Evolutionary conservation across 1,140 invertebrate genomes (phyloP), one percentile per base, ranked within the genome.

Genomic region (Hylaeus anthracinus): DNA sequence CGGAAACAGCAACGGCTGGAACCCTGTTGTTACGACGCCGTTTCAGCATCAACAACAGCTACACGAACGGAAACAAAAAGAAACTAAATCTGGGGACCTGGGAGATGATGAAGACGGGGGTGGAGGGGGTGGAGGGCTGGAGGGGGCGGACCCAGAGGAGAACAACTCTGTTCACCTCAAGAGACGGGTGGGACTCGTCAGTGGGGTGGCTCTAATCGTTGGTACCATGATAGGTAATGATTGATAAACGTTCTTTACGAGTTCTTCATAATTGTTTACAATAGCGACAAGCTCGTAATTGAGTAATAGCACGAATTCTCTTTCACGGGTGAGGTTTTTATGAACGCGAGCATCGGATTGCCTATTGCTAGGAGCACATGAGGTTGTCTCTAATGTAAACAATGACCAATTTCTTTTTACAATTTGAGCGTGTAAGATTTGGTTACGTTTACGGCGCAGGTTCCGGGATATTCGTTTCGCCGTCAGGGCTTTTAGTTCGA

Each of bases 391-490:
- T 6, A 48, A 48, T 26, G 26, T 26, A 26, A 26, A 26, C 26
- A 26, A 26, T 26, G 26, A 26, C 26, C 26, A 45, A 45, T 45
- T 45, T 45, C 43, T 45, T 5, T 2, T 45, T 45, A 5, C 3
- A 45, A 45, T 45, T 45, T 45, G 43, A 45, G 3, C 5, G 3
- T 5, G 39, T 15, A 64, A 64, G 12, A 26, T 64, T 41, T 63
- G 9, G 3, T 10, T 26, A 12, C 60, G 37, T 64, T 14, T 64
- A 0, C 5, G 65, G 39, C n/a, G 55, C 15, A 79, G 97, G 98
- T 89, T 98, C 98, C 93, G 98, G 98, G 95, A 99, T 99, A 94
- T 99, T 99, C 95, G 98, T 99, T 92, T 99, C 98, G 92, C 98
- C 98, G 88, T 98, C 98, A 93, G 98, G 98, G 92, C 96, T 99